phyloP scores from a whole-genome alignment of 2,113 vertebrate genomes.

The Benitochromis conjunctus region DNA sequence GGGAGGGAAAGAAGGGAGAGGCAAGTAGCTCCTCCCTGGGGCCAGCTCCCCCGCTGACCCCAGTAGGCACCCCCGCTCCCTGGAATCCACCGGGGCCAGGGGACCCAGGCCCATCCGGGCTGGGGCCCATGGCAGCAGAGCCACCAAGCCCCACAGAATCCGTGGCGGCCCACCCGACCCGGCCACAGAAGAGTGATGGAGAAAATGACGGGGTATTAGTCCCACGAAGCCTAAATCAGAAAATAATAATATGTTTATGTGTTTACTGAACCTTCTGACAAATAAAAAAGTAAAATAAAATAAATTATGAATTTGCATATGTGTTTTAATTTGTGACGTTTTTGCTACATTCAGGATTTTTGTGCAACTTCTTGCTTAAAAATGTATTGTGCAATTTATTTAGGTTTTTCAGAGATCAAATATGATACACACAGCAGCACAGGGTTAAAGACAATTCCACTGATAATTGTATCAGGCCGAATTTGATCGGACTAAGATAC shows the following conservation, averaged over 20 bases:
- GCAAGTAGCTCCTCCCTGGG: too few species aligned
- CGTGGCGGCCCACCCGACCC: too few species aligned
- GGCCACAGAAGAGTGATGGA: too few species aligned
- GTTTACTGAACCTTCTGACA: neutral
- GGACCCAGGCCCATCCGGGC: too few species aligned
- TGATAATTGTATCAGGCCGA: neutral
- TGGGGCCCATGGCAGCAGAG: too few species aligned
- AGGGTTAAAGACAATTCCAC: neutral
- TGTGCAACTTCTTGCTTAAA: neutral
- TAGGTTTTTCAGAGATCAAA: neutral
- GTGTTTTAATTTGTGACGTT: neutral
- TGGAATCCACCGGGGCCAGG: too few species aligned
- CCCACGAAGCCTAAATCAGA: neutral
- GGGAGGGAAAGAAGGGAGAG: too few species aligned
- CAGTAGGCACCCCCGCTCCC: too few species aligned
- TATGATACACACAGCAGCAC: fast-evolving
- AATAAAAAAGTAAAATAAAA: fast-evolving
- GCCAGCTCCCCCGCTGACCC: too few species aligned
- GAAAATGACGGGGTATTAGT: neutral
- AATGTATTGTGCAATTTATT: neutral
- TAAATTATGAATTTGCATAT: neutral
- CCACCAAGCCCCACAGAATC: too few species aligned
- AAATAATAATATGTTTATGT: fast-evolving
- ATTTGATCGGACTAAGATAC: neutral
- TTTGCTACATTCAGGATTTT: neutral